phyloP scores from a whole-genome alignment of 1,140 invertebrate species.

The Caenorhabditis brenneri region DNA sequence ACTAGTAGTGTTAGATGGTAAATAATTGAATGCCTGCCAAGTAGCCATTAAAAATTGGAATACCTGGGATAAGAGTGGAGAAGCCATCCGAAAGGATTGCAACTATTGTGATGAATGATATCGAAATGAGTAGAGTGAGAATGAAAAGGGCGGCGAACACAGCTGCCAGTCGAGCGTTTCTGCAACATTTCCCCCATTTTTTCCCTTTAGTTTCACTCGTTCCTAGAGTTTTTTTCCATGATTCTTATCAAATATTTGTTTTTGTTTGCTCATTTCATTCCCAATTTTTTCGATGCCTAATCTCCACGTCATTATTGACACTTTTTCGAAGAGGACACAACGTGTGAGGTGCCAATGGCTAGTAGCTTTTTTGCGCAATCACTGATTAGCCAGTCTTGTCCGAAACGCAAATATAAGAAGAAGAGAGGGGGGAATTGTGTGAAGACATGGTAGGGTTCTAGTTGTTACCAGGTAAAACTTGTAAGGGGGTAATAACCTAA shows the following conservation, averaged over 20 bases:
- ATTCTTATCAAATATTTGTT: neutral
- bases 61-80: slow-evolving; percentile 46
- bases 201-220: no score
- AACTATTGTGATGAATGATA: slow-evolving; percentile 46
- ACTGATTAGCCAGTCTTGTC: no score
- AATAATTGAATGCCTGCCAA: slow-evolving; percentile 24
- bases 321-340: no score
- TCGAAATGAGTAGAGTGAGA: slow-evolving; percentile 44
- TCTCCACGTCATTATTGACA: neutral
- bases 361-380: no score
- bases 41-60: slow-evolving; percentile 30
- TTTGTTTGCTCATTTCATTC: slow-evolving; percentile 17
- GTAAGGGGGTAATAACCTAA: no score
- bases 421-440: no score
- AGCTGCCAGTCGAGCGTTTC: slow-evolving; percentile 44
- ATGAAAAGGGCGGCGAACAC: slow-evolving; percentile 51
- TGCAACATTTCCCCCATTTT: slow-evolving; percentile 34
- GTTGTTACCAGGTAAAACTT: no score
- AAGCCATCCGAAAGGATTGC: slow-evolving; percentile 49
- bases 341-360: no score
- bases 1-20: neutral
- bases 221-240: neutral
- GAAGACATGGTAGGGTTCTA: no score
- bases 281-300: neutral
- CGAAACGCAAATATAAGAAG: no score